These are phyloP conservation scores for Vespertilio murinus DNA, from an alignment of 2,797 vertebrate genomes.

Conservation along the genomic window DNA sequence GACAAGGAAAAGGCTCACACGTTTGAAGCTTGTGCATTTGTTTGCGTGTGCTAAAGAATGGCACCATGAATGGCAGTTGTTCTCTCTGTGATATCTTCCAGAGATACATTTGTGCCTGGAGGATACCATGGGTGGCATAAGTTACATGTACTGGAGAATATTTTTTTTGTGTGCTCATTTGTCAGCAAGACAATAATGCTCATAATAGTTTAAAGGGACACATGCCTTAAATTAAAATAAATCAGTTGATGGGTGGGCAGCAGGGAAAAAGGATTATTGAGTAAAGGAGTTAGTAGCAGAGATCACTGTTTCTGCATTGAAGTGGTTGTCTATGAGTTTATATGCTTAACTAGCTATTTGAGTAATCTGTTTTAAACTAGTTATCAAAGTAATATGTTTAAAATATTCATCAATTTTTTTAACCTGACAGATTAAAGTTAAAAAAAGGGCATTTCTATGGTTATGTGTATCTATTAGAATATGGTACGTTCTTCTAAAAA, in stretches of 20 bases:
- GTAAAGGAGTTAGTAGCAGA: neutral
- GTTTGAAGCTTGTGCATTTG: neutral
- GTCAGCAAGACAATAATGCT: neutral
- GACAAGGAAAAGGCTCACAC: neutral
- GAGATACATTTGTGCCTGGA: neutral
- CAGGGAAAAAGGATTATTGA: slow-evolving; percentile 44
- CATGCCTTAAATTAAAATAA: neutral
- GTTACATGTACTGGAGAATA: neutral
- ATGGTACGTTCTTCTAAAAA: slow-evolving; percentile 44
- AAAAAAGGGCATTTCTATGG: neutral
- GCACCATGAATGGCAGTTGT: neutral
- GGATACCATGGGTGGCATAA: neutral
- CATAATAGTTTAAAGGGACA: neutral
- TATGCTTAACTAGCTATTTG: slow-evolving; percentile 13
- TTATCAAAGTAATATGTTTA: slow-evolving; percentile 47
- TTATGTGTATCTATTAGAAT: slow-evolving; percentile 23
- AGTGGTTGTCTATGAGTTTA: neutral
- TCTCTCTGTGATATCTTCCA: neutral
- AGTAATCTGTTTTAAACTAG: slow-evolving; percentile 39
- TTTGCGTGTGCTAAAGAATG: neutral
- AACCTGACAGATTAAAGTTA: slow-evolving; percentile 19
- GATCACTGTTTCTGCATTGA: neutral
- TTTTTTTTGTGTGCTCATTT: neutral
- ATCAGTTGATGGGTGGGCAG: neutral
- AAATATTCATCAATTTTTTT: slow-evolving; percentile 41